Evolutionary conservation across 92 coral and sea anemone species (phyloP).

Genomic region (Diadumene lineata): DNA sequence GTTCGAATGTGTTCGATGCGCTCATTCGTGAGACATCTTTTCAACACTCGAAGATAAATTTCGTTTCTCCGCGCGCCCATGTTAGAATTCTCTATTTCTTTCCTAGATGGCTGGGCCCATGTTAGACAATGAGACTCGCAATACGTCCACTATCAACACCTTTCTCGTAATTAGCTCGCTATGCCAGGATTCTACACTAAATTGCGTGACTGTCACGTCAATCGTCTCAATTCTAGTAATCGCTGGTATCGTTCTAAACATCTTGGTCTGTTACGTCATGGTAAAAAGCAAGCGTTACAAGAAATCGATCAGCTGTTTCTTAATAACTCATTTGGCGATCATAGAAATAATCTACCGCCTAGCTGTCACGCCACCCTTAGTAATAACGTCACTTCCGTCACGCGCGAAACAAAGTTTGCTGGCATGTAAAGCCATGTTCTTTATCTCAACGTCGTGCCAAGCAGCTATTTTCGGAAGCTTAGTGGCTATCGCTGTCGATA

Average conservation of each 20-base stretch:
- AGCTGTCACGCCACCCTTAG: constrained; percentile 8
- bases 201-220: constrained; percentile 7
- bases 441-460: constrained; percentile 27
- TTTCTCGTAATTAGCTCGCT: neutral
- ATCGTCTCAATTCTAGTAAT: constrained; percentile 2
- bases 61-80: too few species aligned
- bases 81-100: too few species aligned
- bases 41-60: too few species aligned
- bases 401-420: neutral
- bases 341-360: constrained; percentile 24
- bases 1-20: too few species aligned
- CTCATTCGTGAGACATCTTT: too few species aligned
- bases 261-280: constrained; percentile 33
- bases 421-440: constrained; percentile 29
- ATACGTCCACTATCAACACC: too few species aligned
- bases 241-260: constrained; percentile 29
- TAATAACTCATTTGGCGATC: constrained; percentile 29
- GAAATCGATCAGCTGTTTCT: constrained; percentile 16
- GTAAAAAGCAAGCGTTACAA: constrained; percentile 14
- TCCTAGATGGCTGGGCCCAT: too few species aligned
- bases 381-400: constrained; percentile 21
- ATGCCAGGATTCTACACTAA: neutral
- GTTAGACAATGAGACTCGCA: too few species aligned
- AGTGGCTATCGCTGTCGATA: constrained; percentile 39
- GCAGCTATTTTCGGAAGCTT: constrained; percentile 46